phyloP scores from a whole-genome alignment of 2,113 vertebrate species.

The Chaenogobius annularis region DNA sequence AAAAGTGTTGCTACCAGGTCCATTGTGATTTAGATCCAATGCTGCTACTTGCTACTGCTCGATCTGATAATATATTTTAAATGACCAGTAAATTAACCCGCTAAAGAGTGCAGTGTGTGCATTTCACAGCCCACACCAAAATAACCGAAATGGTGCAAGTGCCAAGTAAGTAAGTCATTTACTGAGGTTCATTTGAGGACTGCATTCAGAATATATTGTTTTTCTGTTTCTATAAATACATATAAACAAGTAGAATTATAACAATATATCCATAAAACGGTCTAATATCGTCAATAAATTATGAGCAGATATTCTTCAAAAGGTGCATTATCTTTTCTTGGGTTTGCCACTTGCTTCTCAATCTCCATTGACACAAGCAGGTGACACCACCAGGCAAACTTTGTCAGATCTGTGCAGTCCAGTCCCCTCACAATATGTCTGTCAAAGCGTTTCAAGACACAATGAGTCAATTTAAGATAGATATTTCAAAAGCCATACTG shows the following conservation, averaged over 20 bases:
- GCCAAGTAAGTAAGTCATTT: not conserved
- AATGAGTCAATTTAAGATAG: too few species aligned
- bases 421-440: too few species aligned
- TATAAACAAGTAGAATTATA: not conserved
- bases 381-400: too few species aligned
- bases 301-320: too few species aligned
- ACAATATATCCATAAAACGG: not conserved
- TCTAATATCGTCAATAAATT: not conserved
- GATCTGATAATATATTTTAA: slow-evolving; percentile 24
- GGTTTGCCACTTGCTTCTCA: too few species aligned
- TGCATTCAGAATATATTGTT: not conserved
- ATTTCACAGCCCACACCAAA: slow-evolving; percentile 2
- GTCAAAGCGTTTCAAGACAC: too few species aligned
- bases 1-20: slow-evolving; percentile 14
- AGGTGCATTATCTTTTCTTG: too few species aligned
- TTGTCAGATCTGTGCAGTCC: too few species aligned
- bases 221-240: not conserved
- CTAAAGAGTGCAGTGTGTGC: slow-evolving; percentile 9
- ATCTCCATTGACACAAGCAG: too few species aligned
- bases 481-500: too few species aligned
- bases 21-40: slow-evolving; percentile 25
- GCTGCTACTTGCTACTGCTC: slow-evolving; percentile 17
- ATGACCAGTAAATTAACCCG: slow-evolving; percentile 20
- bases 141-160: not conserved
- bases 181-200: not conserved